Evolutionary conservation across 2,888 invertebrate genomes (phyloP).

Genomic region (Himalopsyche japonica): DNA sequence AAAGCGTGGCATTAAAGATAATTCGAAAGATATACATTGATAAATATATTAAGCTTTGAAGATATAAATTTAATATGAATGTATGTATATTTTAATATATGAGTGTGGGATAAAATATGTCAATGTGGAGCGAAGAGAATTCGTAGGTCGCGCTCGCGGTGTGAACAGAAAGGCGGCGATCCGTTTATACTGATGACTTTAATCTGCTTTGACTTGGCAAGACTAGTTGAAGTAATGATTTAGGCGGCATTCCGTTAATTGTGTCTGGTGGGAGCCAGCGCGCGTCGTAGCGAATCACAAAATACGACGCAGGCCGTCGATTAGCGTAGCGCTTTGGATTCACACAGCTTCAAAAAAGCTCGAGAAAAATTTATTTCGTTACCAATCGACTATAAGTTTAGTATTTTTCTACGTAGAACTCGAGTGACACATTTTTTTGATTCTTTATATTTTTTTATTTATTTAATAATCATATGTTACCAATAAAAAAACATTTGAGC

Average conservation of each 20-base stretch:
- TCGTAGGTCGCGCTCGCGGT: background rate
- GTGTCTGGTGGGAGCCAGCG: background rate
- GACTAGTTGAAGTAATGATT: constrained; percentile 5
- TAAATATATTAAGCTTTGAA: too few species aligned
- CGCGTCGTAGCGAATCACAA: background rate
- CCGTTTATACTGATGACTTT: background rate
- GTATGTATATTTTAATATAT: background rate
- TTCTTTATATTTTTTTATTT: too few species aligned
- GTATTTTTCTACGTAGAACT: background rate
- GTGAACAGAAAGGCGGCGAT: background rate
- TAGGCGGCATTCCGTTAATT: constrained; percentile 4
- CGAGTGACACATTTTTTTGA: too few species aligned
- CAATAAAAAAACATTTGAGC: too few species aligned
- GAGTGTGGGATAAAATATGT: background rate
- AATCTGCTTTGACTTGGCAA: constrained; percentile 8
- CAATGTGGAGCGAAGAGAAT: background rate
- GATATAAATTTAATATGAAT: too few species aligned
- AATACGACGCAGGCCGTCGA: background rate
- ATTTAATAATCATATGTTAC: too few species aligned
- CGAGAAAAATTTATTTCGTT: background rate
- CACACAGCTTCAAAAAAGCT: background rate
- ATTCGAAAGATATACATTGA: too few species aligned
- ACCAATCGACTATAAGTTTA: background rate
- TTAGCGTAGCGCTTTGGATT: background rate
- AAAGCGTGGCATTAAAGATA: too few species aligned